Evolutionary conservation across 1,140 invertebrate species (phyloP), one percentile per base, ranked within the genome.

Genomic region (Aphis craccivora): DNA sequence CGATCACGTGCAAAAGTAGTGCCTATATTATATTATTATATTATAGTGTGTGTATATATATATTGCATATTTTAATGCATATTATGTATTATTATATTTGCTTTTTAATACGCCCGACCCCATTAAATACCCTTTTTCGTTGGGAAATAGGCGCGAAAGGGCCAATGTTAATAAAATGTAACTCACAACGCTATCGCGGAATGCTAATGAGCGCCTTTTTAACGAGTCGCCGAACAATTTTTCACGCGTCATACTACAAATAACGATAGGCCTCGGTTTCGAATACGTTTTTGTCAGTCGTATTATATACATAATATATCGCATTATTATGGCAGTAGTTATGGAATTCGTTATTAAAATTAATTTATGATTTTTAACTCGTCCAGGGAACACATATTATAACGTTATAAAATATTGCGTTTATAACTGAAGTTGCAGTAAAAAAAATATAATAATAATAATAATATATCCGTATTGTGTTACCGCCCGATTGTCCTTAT

Each of bases 181-280:
- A n/a, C n/a, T 6, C n/a, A 55, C 0, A 90, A 60, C 53, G 14
- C 23, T 55, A 23, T 4, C 14, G 30, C 23, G 11, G 51, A 90
- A 60, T 90, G 23, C 88, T 90, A 90, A 90, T 90, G 88, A 90
- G 23, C 18, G 22, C 88, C 51, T 60, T 90, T 88, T 88, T 35
- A 88, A 88, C 87, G 87, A 88, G 35, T 55, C 35, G 23, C 9
- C 35, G 35, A 90, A 53, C 51, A 88, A 88, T 90, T 53, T 88
- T 88, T 88, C 48, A 88, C 87, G 45, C 87, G 48, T 35, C 30
- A n/a, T 1, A 48, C 35, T n/a, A 86, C 4, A 76, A 76, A 76
- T 67, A 67, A 67, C 30, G 30, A 67, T n/a, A 76, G 3, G 14
- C 60, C 0, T 14, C 30, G 60, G n/a, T 18, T 14, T 18, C 14